A percentile compares a stretch with the other conserved stretches of the same genome.
Evolutionary conservation across 2,888 invertebrate genomes (phyloP).

Genomic region (Drosophila paranaensis): DNA sequence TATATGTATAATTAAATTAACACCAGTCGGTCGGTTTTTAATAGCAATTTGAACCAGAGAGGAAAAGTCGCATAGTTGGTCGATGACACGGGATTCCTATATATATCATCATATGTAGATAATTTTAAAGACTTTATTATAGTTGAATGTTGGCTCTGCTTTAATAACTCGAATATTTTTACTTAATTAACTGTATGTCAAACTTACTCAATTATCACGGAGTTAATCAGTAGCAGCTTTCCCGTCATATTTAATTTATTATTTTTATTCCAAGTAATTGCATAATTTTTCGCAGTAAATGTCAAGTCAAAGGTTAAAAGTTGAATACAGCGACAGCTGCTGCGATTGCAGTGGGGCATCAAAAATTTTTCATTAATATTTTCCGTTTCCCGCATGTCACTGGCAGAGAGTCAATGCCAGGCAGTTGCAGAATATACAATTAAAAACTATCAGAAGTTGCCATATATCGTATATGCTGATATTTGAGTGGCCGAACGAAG

Average conservation of each 20-base stretch:
- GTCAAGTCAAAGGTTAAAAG: slow-evolving; percentile 7
- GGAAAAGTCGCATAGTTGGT: background rate
- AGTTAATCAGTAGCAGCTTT: slow-evolving; percentile 10
- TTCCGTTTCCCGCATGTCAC: slow-evolving; percentile 16
- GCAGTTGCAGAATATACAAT: background rate
- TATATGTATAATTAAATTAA: slow-evolving; percentile 56
- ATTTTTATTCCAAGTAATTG: slow-evolving; percentile 5
- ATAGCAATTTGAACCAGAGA: background rate
- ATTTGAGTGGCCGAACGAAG: no score
- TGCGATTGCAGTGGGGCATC: slow-evolving; percentile 2
- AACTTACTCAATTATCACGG: background rate
- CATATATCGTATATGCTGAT: no score
- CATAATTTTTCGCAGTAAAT: background rate
- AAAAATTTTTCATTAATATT: background rate
- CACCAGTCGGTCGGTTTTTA: slow-evolving; percentile 24
- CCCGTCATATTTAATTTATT: background rate
- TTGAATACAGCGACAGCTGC: slow-evolving; percentile 5
- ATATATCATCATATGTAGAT: background rate
- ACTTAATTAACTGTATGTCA: slow-evolving; percentile 1
- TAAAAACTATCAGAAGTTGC: background rate
- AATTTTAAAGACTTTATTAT: background rate
- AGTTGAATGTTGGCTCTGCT: no score
- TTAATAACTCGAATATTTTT: background rate
- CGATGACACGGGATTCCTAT: background rate
- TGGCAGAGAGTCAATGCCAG: background rate